Evolutionary conservation across 2,888 invertebrate species (phyloP).

Genomic region (Cephus rjabovi): DNA sequence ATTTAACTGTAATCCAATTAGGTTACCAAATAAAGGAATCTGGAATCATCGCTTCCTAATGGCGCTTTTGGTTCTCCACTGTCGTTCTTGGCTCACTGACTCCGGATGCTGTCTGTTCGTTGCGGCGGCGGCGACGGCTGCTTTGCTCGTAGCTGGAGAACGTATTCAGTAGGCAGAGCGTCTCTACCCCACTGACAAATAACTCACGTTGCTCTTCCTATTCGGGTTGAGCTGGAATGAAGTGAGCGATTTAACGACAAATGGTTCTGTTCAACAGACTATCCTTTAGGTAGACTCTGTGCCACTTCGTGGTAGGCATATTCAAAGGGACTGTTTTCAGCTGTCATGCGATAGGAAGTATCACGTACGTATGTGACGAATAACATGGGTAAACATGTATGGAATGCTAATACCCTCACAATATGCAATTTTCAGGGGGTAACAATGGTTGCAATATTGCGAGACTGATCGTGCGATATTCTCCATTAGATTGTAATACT

Average conservation of each 20-base stretch:
- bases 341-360: background rate
- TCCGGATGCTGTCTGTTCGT: background rate
- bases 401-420: background rate
- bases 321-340: background rate
- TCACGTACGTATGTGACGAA: background rate
- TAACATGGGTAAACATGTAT: background rate
- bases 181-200: conserved; percentile 44
- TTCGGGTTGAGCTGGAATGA: background rate
- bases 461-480: background rate
- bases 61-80: background rate
- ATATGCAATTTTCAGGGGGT: background rate
- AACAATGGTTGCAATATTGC: background rate
- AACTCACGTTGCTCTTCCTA: conserved; percentile 41
- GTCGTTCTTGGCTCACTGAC: conserved; percentile 15
- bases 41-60: background rate
- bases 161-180: conserved; percentile 34
- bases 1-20: background rate
- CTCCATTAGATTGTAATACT: background rate
- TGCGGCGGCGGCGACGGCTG: conserved; percentile 5
- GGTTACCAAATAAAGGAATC: background rate
- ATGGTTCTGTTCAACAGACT: background rate
- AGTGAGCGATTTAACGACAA: conserved; percentile 4
- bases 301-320: background rate
- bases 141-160: conserved; percentile 31
- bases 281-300: background rate